phyloP scores from a whole-genome alignment of 2,113 vertebrate genomes.

The Perca schrenkii region DNA sequence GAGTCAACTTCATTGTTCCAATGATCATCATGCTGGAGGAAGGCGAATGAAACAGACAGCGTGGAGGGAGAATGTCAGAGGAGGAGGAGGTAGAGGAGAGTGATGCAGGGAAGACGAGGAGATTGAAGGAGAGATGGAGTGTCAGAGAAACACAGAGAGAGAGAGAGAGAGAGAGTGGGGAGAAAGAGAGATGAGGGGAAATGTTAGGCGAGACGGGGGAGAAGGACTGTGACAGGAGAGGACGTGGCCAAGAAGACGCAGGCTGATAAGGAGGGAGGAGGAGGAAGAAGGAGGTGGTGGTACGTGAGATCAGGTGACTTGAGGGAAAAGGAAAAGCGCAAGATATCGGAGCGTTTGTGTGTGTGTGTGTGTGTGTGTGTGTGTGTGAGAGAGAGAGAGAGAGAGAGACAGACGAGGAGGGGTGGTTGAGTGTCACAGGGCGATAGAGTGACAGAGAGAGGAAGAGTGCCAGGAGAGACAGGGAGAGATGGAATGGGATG shows the following conservation, averaged over 20 bases:
- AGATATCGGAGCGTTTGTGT: constrained; percentile 12
- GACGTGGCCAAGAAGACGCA: constrained; percentile 49
- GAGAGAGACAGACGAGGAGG: constrained; percentile 26
- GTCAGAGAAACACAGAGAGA: constrained; percentile 14
- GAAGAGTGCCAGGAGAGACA: constrained; percentile 65
- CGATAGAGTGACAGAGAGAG: constrained; percentile 63
- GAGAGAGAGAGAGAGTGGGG: background rate
- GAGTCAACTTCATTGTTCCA: constrained; percentile 65
- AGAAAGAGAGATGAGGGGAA: constrained; percentile 2
- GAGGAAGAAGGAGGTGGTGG: constrained; percentile 25
- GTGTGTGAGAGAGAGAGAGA: background rate
- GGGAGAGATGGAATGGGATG: constrained; percentile 73
- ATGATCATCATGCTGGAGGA: constrained; percentile 51
- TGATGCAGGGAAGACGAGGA: constrained; percentile 31
- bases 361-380: background rate
- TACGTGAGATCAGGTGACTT: constrained; percentile 61
- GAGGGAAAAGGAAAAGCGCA: constrained; percentile 32
- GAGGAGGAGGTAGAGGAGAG: constrained; percentile 23
- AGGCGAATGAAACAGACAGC: constrained; percentile 28
- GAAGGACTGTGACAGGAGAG: constrained; percentile 63
- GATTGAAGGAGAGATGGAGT: constrained; percentile 47
- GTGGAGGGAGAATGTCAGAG: constrained; percentile 37
- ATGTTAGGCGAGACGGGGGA: constrained; percentile 35
- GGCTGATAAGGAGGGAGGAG: constrained; percentile 49
- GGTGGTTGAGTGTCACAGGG: constrained; percentile 42